Percentiles rank a stretch among this genome's conserved stretches.
These are phyloP conservation scores for Yponomeuta evonymella DNA, from an alignment of 2,888 invertebrate species.

Conservation along the genomic window DNA sequence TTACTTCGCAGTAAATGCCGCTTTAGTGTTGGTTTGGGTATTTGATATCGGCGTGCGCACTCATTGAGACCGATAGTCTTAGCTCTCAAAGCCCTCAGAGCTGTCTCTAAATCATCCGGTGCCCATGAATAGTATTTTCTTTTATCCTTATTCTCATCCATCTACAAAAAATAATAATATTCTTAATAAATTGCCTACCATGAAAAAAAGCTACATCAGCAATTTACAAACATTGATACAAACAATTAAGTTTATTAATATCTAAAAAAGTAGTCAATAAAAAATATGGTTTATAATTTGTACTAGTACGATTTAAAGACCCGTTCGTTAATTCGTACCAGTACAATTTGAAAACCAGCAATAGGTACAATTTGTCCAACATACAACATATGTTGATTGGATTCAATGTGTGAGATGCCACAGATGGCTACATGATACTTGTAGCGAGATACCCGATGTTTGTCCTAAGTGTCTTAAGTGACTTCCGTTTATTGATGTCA, in stretches of 20 bases:
- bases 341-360: conserved; percentile 16
- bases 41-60: conserved; percentile 14
- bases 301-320: conserved; percentile 15
- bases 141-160: conserved; percentile 9
- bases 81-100: conserved; percentile 14
- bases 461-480: no score
- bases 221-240: no score
- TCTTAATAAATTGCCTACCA: not conserved
- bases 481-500: no score
- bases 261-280: conserved; percentile 9
- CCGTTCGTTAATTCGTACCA: conserved; percentile 14
- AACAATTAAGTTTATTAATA: conserved; percentile 5
- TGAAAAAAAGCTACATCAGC: no score
- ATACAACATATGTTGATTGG: conserved; percentile 7
- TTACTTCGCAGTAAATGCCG: conserved; percentile 4
- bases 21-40: conserved; percentile 14
- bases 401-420: no score
- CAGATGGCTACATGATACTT: no score
- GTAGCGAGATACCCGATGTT: no score
- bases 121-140: conserved; percentile 15
- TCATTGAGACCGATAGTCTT: conserved; percentile 12
- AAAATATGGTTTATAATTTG: conserved; percentile 13
- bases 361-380: conserved; percentile 14
- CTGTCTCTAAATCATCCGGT: conserved; percentile 15
- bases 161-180: conserved; percentile 9